These are phyloP conservation scores for Mormyrus lacerda DNA, from an alignment of 2,113 vertebrate species.

Conservation along the genomic window DNA sequence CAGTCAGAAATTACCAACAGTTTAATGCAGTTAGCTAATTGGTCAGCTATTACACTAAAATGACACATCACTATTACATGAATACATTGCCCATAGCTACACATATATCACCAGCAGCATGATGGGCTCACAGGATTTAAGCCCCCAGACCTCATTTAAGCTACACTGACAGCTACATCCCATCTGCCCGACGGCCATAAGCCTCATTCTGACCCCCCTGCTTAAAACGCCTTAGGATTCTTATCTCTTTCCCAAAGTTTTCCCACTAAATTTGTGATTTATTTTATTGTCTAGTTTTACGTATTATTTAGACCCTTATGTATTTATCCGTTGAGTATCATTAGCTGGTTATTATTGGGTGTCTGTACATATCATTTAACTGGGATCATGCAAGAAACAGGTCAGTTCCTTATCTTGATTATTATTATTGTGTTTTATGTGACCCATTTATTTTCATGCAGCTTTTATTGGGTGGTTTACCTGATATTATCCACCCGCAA, in stretches of 20 bases:
- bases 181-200: neutral
- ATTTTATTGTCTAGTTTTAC: neutral
- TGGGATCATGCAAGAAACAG: neutral
- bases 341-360: neutral
- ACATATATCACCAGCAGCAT: neutral
- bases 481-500: neutral
- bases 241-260: neutral
- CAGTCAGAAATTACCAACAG: neutral
- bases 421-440: neutral
- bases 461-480: neutral
- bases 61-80: neutral
- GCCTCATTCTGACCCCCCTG: neutral
- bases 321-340: neutral
- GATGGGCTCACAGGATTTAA: neutral
- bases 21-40: neutral
- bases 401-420: neutral
- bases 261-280: neutral
- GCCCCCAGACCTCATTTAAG: neutral
- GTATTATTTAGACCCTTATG: neutral
- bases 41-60: neutral
- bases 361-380: neutral
- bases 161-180: constrained; percentile 1
- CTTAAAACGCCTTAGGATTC: neutral
- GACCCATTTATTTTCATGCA: neutral
- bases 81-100: neutral